Evolutionary conservation across 2,113 vertebrate genomes (phyloP).

Genomic region (Triplophysa siluroides): DNA sequence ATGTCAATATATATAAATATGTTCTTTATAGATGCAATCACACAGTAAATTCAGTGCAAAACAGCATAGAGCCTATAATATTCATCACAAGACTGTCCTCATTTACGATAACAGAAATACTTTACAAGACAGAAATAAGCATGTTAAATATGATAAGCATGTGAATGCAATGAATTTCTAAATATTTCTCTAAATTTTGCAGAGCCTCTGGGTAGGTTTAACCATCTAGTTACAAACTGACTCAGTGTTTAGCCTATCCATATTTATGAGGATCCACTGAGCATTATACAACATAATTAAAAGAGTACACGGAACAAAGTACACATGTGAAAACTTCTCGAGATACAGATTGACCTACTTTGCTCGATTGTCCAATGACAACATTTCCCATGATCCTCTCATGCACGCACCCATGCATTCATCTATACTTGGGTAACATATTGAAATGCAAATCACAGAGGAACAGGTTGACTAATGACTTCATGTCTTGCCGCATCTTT

Average conservation of each 20-base stretch:
- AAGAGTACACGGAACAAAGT: not conserved
- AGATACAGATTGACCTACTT: constrained; percentile 7
- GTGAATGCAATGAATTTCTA: not conserved
- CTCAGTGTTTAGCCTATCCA: not conserved
- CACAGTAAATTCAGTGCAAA: not conserved
- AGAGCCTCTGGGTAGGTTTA: constrained; percentile 23
- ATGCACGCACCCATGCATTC: constrained; percentile 45
- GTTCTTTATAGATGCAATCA: too few species aligned
- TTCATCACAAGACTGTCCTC: not conserved
- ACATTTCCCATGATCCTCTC: constrained; percentile 55
- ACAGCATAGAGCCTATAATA: not conserved
- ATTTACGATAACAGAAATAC: not conserved
- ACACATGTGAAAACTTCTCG: not conserved
- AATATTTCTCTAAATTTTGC: not conserved
- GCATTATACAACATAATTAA: constrained; percentile 17
- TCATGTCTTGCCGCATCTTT: constrained; percentile 68
- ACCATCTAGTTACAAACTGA: constrained; percentile 1
- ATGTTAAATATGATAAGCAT: not conserved
- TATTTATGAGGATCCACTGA: constrained; percentile 26
- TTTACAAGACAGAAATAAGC: not conserved
- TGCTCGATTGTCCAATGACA: constrained; percentile 10
- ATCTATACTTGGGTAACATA: constrained; percentile 65
- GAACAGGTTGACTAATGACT: constrained; percentile 71
- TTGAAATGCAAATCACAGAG: constrained; percentile 66
- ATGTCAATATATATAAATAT: too few species aligned